Base-by-base conservation (phyloP, 64 coral and sea anemone species). In the Dendronephthya gigantea region DNA sequence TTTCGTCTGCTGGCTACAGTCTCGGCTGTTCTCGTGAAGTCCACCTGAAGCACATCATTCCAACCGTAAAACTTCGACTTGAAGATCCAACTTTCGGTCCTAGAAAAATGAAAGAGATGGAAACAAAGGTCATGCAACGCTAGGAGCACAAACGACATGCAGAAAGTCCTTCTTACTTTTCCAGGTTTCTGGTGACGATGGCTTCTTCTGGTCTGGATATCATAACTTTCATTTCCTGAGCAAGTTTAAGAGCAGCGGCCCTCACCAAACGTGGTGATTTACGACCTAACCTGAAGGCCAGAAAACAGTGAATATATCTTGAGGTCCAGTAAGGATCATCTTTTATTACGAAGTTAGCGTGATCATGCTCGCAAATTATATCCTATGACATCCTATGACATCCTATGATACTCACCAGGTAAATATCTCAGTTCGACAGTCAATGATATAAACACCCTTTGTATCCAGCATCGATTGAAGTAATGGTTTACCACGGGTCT, bases 11-110 rank as follows among this genome's bases (percentile, higher is more conserved):
- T 89, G 50, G 87, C 68, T 11, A 98, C 95, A 90, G 81, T 91
- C 35, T 98, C 95, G 48, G 95, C 95, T 82, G 88, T 93, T 35
- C 92, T 87, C 10, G 95, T 93, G 49, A 93, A 98, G 48, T 98
- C 95, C 14, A 98, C 91, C n/a, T 92, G 89, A 2, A 98, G 83
- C 22, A 98, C 92, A 81, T 98, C 95, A 88, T 98, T 92, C 95
- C 95, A 98, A 7, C 95, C 95, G 87, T 83, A 39, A 50, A 98
- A 98, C 35, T 91, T 91, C 2, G 95, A 93, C 83, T 98, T 98
- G 45, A 98, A 93, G 43, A 98, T 90, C 50, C 93, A 92, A 22
- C 87, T 93, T 88, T 98, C 95, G 15, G 95, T 92, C 62, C 95
- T 98, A 79, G 37, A 34, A 34, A 9, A 33, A 15, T 17, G 29